Evolutionary conservation across 1,140 invertebrate species (phyloP).

Genomic region (Ectropis grisescens): DNA sequence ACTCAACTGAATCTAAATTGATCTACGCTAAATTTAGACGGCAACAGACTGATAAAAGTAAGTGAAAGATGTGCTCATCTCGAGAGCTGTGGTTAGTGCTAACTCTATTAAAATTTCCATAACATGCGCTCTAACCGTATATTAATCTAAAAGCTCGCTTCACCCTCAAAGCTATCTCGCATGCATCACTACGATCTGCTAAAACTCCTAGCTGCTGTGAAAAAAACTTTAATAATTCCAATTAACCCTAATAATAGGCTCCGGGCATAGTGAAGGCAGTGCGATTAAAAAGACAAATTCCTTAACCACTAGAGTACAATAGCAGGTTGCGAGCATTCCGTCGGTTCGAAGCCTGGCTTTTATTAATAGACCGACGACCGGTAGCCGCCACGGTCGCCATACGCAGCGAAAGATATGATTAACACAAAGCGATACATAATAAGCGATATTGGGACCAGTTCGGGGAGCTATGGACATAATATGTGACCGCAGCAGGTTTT

Average conservation of each 20-base stretch:
- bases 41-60: neutral
- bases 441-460: conserved; percentile 61
- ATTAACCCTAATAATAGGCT: conserved; percentile 68
- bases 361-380: conserved; percentile 65
- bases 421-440: conserved; percentile 64
- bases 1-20: no score
- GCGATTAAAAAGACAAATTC: conserved; percentile 69
- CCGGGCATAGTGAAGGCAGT: conserved; percentile 42
- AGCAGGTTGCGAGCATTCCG: conserved; percentile 54
- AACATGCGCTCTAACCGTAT: conserved; percentile 38
- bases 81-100: no score
- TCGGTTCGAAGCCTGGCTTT: conserved; percentile 32
- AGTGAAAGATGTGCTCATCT: conserved; percentile 4
- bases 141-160: conserved; percentile 49
- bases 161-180: conserved; percentile 34
- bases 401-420: conserved; percentile 62
- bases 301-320: conserved; percentile 60
- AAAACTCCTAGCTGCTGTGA: conserved; percentile 40
- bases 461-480: conserved; percentile 45
- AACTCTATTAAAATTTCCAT: conserved; percentile 41
- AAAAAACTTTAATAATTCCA: conserved; percentile 66
- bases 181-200: conserved; percentile 39
- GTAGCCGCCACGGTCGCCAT: conserved; percentile 47
- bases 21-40: neutral
- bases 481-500: conserved; percentile 46